These are phyloP conservation scores for Psilanteris sp. DNA, from an alignment of 1,140 invertebrate genomes.

Conservation along the genomic window DNA sequence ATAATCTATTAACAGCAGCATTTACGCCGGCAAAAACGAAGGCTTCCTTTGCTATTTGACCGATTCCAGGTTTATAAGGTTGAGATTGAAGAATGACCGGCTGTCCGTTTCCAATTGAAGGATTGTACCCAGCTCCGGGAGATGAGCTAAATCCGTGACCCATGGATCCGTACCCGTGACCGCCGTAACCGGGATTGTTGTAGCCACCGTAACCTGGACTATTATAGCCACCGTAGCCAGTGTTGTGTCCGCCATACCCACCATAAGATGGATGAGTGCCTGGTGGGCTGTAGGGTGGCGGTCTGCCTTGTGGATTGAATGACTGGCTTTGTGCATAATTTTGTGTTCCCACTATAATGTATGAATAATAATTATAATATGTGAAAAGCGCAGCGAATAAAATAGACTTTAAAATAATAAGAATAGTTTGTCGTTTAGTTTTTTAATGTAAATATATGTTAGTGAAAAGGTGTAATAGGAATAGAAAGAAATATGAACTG, in stretches of 20 bases:
- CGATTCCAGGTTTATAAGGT: slow-evolving; percentile 72
- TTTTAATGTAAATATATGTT: no score
- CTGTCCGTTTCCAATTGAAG: slow-evolving; percentile 69
- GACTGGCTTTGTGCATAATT: slow-evolving; percentile 43
- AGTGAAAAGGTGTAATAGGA: no score
- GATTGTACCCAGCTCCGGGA: slow-evolving; percentile 65
- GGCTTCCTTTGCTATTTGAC: slow-evolving; percentile 78
- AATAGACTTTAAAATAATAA: no score
- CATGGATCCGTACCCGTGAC: slow-evolving; percentile 39
- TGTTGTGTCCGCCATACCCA: slow-evolving; percentile 16
- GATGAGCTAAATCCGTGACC: slow-evolving; percentile 52
- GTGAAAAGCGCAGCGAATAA: not conserved
- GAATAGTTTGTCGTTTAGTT: no score
- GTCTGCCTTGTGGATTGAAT: slow-evolving; percentile 38
- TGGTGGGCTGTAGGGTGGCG: slow-evolving; percentile 48
- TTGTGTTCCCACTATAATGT: slow-evolving; percentile 25
- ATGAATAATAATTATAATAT: not conserved
- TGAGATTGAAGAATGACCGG: slow-evolving; percentile 69
- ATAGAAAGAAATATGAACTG: no score
- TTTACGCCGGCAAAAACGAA: slow-evolving; percentile 78
- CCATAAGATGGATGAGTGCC: slow-evolving; percentile 31
- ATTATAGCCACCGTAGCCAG: slow-evolving; percentile 13
- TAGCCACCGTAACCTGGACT: slow-evolving; percentile 10
- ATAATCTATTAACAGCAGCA: slow-evolving; percentile 74
- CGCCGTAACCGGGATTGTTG: slow-evolving; percentile 21